A percentile compares a stretch with the other conserved stretches of the same genome.
Conservation (phyloP, 2,888 invertebrate genomes). For the Lathronympha strigana region DNA sequence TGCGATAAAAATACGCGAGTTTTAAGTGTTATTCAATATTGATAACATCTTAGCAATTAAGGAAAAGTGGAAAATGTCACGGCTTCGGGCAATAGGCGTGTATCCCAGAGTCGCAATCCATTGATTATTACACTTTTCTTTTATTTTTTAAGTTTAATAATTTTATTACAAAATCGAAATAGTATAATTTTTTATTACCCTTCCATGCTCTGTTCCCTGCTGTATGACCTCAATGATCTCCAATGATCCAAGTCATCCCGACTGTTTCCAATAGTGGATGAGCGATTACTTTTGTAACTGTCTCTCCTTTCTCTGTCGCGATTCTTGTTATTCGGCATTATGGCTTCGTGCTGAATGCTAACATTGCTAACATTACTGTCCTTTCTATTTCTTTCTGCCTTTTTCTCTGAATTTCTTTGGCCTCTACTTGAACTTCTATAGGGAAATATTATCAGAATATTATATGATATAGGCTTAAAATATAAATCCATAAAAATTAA, state of each 20-base stretch:
- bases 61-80: too few relatives aligned
- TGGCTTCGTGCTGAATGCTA: slow-evolving; percentile 69
- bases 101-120: too few relatives aligned
- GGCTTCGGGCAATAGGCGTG: too few relatives aligned
- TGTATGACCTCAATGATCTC: slow-evolving; percentile 77
- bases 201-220: slow-evolving; percentile 80
- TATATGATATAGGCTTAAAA: background rate
- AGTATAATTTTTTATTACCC: slow-evolving; percentile 58
- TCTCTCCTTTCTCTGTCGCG: slow-evolving; percentile 71
- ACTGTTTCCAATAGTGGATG: slow-evolving; percentile 77
- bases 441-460: slow-evolving; percentile 20
- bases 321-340: slow-evolving; percentile 61
- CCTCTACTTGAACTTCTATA: slow-evolving; percentile 77
- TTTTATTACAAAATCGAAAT: background rate
- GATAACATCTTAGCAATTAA: too few relatives aligned
- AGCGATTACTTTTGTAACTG: slow-evolving; percentile 75
- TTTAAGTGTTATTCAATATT: too few relatives aligned
- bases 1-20: too few relatives aligned
- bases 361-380: slow-evolving; percentile 74
- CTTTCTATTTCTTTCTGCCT: slow-evolving; percentile 67
- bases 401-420: slow-evolving; percentile 69
- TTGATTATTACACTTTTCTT: too few relatives aligned
- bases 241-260: slow-evolving; percentile 78
- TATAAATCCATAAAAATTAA: too few relatives aligned
- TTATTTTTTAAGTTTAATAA: background rate